A percentile compares a stretch with the other conserved stretches of the same genome.
Conservation (phyloP, 2,797 vertebrate genomes). For the Sebastes aleutianus region DNA sequence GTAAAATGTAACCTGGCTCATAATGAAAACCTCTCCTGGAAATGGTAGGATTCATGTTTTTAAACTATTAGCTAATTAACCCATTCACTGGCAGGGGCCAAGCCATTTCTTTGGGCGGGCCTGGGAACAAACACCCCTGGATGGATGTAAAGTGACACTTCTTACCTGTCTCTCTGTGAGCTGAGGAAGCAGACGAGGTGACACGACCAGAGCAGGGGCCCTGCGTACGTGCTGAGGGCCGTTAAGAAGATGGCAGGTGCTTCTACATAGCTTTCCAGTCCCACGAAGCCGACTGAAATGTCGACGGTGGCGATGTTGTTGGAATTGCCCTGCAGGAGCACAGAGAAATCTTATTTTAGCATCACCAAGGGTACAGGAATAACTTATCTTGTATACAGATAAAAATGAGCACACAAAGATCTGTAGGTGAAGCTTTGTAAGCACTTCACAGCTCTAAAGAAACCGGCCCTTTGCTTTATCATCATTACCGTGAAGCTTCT, state of each 20-base stretch:
- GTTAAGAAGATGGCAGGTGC: constrained; percentile 90
- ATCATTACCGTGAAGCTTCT: constrained; percentile 48
- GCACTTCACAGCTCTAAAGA: constrained; percentile 29
- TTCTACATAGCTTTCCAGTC: constrained; percentile 90
- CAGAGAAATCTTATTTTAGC: constrained; percentile 29
- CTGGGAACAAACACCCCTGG: not conserved
- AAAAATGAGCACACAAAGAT: constrained; percentile 25
- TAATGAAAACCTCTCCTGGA: too few species aligned
- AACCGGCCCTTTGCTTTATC: constrained; percentile 36
- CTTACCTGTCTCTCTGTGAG: constrained; percentile 87
- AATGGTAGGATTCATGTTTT: too few species aligned
- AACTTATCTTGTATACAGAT: not conserved
- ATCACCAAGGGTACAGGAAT: not conserved
- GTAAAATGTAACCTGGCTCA: too few species aligned
- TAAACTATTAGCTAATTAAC: too few species aligned
- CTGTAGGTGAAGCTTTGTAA: constrained; percentile 31
- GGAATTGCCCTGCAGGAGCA: constrained; percentile 89
- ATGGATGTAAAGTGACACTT: constrained; percentile 17
- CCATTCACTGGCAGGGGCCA: too few species aligned
- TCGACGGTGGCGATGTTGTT: constrained; percentile 94
- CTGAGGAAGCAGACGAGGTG: constrained; percentile 92
- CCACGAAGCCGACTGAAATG: constrained; percentile 93
- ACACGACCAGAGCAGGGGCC: constrained; percentile 93
- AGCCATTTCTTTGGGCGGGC: too few species aligned
- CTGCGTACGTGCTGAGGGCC: constrained; percentile 87